Evolutionary conservation across 2,797 vertebrate species (phyloP).

Genomic region (Chaunax sp.): DNA sequence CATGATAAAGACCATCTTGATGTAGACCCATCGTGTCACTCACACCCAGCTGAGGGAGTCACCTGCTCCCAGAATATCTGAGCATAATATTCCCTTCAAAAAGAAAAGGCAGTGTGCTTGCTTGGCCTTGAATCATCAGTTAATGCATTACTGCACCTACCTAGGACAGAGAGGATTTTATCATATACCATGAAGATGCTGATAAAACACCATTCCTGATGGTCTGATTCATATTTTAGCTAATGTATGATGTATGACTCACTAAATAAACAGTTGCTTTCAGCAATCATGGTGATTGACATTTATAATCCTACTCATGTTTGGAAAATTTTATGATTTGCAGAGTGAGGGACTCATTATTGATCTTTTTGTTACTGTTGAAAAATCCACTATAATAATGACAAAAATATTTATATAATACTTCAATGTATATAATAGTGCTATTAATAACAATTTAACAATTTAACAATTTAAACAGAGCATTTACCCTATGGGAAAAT

Average conservation of each 20-base stretch:
- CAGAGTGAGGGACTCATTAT: neutral
- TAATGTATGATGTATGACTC: conserved; percentile 54
- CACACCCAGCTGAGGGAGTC: conserved; percentile 48
- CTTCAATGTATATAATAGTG: too few species aligned
- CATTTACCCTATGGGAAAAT: too few species aligned
- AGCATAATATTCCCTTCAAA: conserved; percentile 73
- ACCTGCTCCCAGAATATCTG: conserved; percentile 63
- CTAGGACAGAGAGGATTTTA: conserved; percentile 42
- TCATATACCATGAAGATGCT: conserved; percentile 48
- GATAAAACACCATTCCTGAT: conserved; percentile 39
- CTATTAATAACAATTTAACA: too few species aligned
- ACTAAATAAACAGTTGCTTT: conserved; percentile 26
- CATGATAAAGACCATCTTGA: conserved; percentile 70
- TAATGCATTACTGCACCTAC: conserved; percentile 34
- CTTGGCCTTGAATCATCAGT: conserved; percentile 66
- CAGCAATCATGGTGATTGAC: conserved; percentile 26
- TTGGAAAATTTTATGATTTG: conserved; percentile 9
- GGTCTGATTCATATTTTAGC: conserved; percentile 37
- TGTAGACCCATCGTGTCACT: conserved; percentile 48
- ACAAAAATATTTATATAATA: too few species aligned
- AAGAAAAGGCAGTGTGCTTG: conserved; percentile 62
- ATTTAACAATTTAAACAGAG: too few species aligned
- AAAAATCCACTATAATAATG: neutral
- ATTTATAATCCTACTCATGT: neutral
- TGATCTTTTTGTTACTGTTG: conserved; percentile 4